Evolutionary conservation across 1,140 invertebrate genomes (phyloP), one percentile per base, ranked within the genome.

Genomic region (Monomorium pharaonis): DNA sequence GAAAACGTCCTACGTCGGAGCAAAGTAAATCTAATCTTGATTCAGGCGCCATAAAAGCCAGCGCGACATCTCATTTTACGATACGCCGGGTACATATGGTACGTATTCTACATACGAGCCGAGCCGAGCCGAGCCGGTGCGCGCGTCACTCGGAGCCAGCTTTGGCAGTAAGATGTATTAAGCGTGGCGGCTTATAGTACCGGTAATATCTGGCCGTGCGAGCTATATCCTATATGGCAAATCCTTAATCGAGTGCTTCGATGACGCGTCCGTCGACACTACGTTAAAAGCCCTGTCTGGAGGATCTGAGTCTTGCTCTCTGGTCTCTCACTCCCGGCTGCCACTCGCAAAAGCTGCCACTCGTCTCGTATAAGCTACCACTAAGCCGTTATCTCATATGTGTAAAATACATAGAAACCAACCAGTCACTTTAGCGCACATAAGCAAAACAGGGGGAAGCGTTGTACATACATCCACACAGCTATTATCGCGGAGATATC

Each of bases 1-100:
- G 81, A 86, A 88, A 89, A 84, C 67, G 75, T 86, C 88, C 69
- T 88, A 88, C 65, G 87, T 67, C 84, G 33, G 78, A 67, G 83
- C 69, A 92, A 93, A 93, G 92, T 94, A 93, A 94, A 94, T 94
- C 92, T 94, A 94, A 94, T 94, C 93, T 93, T 92, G 91, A 94
- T 94, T 92, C 92, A 89, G 89, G 72, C 86, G 89, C 83, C 88
- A 94, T 94, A 93, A 94, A 93, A 93, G 91, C 88, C 85, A 86
- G 86, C 76, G 89, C 91, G 91, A 93, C 92, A 91, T 94, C 92
- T 94, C 93, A 94, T 93, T 94, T 94, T 93, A 93, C 91, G 93
- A 93, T 93, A 93, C 91, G 88, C 87, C 85, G 89, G 75, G 75
- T 93, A 92, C 90, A 88, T 91, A 91, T 88, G 87, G 75, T 33